Percentiles rank a stretch among this genome's conserved stretches.
phyloP scores from a whole-genome alignment of 2,797 vertebrate species.

The Muscicapa striata region DNA sequence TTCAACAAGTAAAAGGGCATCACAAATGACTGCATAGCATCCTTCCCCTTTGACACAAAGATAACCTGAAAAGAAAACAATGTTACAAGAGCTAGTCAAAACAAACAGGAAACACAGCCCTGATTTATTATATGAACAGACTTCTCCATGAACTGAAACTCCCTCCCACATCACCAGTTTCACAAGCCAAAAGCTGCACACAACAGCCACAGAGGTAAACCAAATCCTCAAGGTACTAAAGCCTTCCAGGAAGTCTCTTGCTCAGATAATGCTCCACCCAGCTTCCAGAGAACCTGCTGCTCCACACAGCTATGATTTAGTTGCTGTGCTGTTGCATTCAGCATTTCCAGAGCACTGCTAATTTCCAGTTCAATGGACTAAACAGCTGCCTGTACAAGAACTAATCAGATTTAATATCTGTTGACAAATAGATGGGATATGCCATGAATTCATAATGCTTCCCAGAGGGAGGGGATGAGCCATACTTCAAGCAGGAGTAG shows the following conservation, averaged over 20 bases:
- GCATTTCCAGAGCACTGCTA: background rate
- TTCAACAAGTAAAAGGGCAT: conserved; percentile 98
- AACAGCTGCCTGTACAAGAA: background rate
- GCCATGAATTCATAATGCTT: background rate
- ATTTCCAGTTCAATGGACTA: background rate
- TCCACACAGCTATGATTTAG: background rate
- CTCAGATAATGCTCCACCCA: background rate
- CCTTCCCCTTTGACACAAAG: conserved; percentile 91
- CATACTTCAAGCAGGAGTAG: background rate
- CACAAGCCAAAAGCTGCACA: background rate
- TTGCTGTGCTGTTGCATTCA: background rate
- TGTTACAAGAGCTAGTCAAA: background rate
- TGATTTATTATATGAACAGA: background rate
- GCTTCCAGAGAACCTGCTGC: background rate
- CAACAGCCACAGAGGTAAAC: background rate
- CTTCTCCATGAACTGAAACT: background rate
- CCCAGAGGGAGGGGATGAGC: background rate
- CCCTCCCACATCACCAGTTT: background rate
- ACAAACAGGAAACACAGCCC: background rate
- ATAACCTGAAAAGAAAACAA: conserved; percentile 83
- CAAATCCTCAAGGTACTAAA: background rate
- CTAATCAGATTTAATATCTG: conserved; percentile 45
- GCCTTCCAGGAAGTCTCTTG: background rate
- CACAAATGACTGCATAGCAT: conserved; percentile 93
- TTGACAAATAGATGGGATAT: background rate